Conservation (phyloP, 2,888 invertebrate genomes). For the Apotomis capreana region DNA sequence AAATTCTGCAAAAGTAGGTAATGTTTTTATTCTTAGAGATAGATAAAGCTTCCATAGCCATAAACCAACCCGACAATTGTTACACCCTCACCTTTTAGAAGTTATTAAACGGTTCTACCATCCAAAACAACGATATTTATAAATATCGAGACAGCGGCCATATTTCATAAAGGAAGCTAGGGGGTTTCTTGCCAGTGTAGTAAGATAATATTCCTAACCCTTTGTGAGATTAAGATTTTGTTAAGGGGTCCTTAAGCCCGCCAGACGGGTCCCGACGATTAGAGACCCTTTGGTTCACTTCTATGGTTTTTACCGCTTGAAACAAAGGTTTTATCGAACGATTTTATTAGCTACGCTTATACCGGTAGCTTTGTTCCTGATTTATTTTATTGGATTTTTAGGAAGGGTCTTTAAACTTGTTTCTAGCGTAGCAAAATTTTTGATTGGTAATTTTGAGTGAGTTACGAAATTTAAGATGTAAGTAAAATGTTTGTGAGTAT, state of each 20-base stretch:
- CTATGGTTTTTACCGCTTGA: constrained; percentile 75
- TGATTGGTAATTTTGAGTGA: not conserved
- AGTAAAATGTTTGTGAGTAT: too few relatives aligned
- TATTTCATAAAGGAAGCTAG: constrained; percentile 71
- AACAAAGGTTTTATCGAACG: constrained; percentile 52
- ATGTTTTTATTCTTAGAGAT: too few relatives aligned
- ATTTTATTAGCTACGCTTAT: constrained; percentile 30
- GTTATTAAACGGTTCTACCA: constrained; percentile 13
- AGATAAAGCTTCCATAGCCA: too few relatives aligned
- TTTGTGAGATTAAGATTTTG: constrained; percentile 83
- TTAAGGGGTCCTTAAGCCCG: constrained; percentile 77
- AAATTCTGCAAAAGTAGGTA: too few relatives aligned
- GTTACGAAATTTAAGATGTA: too few relatives aligned
- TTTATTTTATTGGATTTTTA: constrained; percentile 29
- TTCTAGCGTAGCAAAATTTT: not conserved
- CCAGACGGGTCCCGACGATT: constrained; percentile 71
- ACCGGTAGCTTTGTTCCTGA: constrained; percentile 32
- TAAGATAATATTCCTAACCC: constrained; percentile 83
- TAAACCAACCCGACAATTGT: too few relatives aligned
- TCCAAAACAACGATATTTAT: constrained; percentile 24
- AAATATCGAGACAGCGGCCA: constrained; percentile 47
- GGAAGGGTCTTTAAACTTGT: constrained; percentile 2
- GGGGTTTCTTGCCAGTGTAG: constrained; percentile 79
- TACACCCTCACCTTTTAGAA: not conserved
- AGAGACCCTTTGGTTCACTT: constrained; percentile 67